Evolutionary conservation across 2,888 invertebrate genomes (phyloP), one percentile per base, ranked within the genome.

Genomic region (Plagodis dolabraria): DNA sequence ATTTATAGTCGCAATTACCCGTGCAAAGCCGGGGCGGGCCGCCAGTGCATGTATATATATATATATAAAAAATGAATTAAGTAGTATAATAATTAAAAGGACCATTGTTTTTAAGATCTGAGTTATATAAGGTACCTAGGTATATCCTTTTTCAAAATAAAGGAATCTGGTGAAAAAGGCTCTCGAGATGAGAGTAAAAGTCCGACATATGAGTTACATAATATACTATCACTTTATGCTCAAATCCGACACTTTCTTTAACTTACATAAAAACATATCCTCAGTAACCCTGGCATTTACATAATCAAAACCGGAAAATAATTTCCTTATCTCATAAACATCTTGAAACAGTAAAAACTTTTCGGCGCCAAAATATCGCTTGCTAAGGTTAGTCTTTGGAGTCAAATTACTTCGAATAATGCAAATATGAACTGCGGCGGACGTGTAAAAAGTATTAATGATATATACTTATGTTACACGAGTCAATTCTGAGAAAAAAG

Each of bases 351-450:
- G 44, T 38, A 53, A 53, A 47, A 40, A 44, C 9, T 35, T 33
- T 53, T 38, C 48, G 44, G 58, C 45, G 57, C 76, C 75, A 9
- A 76, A 64, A 70, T 36, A 60, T 44, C 47, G 44, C 50, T 36
- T 47, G 42, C 51, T 51, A 53, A 54, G 48, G 33, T 57, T 33
- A 45, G 54, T n/a, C 52, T 51, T 40, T 9, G 45, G 55, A 56
- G 36, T 58, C 55, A 53, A 58, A 55, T 62, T 47, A 53, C 50
- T 46, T 47, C 50, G 38, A 53, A 53, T 46, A 45, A 43, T 43
- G 38, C 44, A 59, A 60, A 57, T 54, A 59, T 49, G 50, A 60
- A 49, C 54, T 42, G 42, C 43, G 42, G 47, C 46, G 11, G 49
- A 58, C 59, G 48, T 46, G 50, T 36, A 56, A 58, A 47, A 60